Evolutionary conservation across 2,888 invertebrate genomes (phyloP), one percentile per base, ranked within the genome.

Genomic region (Ennomos quercinarius): DNA sequence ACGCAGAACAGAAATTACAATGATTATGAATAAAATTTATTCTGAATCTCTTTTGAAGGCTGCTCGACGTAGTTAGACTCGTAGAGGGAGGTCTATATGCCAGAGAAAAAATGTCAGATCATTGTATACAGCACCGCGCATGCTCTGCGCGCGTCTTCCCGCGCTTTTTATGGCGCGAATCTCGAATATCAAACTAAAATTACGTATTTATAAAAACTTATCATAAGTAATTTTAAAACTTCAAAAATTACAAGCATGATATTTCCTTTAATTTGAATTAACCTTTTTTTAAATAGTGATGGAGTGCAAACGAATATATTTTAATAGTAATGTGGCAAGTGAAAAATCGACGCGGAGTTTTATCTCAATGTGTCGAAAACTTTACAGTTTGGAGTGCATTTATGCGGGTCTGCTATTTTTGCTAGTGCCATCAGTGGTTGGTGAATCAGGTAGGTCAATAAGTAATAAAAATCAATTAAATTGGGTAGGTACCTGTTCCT

Each of bases 361-460:
- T 80, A 77, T 80, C 70, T 79, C 74, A 64, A 64, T 72, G 70
- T 74, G 77, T 67, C 73, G 77, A 62, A 84, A 82, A 81, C 74
- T 80, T 59, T 73, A 66, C 57, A 76, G 76, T 71, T 74, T 72
- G 53, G 64, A 72, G 35, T 64, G 40, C 47, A 56, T 84, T 58
- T 86, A 89, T 88, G 87, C 88, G 87, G 86, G 89, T 68, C 64
- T 90, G 63, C 68, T 89, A 71, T 64, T 87, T 73, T 76, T 74
- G 71, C 76, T 83, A 68, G 81, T 88, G 80, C 86, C 89, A 80
- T 81, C 77, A 48, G 82, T 83, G 37, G 71, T 84, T 35, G 78
- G 87, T 75, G 74, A 80, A 68, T 61, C 82, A 84, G 89, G 90
- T 88, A 72, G 27, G 27, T 27, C 27, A 27, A 6, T 27, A 17